Percentiles rank a stretch among this genome's conserved stretches.
phyloP scores from a whole-genome alignment of 2,113 vertebrate genomes.

The Nyctibius bracteatus region DNA sequence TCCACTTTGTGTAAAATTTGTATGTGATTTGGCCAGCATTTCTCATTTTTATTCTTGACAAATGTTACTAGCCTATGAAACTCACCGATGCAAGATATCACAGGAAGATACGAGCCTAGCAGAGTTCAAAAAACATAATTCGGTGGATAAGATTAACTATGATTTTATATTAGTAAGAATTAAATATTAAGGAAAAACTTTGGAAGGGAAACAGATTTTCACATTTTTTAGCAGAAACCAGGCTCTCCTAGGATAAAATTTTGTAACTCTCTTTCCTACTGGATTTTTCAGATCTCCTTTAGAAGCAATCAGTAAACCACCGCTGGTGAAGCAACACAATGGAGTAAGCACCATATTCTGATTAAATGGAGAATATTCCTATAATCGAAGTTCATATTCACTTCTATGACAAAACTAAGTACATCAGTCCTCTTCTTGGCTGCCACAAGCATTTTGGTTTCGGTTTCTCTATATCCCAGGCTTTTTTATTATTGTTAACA shows the following conservation, averaged over 20 bases:
- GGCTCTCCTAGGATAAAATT: not conserved
- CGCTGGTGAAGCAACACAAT: not conserved
- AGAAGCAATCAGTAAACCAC: not conserved
- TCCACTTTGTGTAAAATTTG: not conserved
- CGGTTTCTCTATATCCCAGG: not conserved
- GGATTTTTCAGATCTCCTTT: not conserved
- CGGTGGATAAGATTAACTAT: not conserved
- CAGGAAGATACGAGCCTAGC: accelerated
- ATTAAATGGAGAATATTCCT: not conserved
- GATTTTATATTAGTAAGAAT: not conserved
- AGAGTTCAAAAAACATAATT: not conserved
- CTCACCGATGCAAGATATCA: not conserved
- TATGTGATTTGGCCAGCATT: not conserved
- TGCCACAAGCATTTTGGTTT: not conserved
- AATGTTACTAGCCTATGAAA: not conserved
- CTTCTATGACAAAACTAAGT: not conserved
- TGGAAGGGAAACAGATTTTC: not conserved
- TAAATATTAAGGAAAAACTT: not conserved
- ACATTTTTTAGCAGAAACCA: not conserved
- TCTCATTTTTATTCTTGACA: not conserved
- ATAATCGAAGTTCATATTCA: not conserved
- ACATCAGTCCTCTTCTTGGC: not conserved
- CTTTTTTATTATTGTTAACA: not conserved
- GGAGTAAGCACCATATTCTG: not conserved
- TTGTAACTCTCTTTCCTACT: not conserved